Conservation (phyloP, 2,113 vertebrate species). For the cat (Felis catus) region DNA sequence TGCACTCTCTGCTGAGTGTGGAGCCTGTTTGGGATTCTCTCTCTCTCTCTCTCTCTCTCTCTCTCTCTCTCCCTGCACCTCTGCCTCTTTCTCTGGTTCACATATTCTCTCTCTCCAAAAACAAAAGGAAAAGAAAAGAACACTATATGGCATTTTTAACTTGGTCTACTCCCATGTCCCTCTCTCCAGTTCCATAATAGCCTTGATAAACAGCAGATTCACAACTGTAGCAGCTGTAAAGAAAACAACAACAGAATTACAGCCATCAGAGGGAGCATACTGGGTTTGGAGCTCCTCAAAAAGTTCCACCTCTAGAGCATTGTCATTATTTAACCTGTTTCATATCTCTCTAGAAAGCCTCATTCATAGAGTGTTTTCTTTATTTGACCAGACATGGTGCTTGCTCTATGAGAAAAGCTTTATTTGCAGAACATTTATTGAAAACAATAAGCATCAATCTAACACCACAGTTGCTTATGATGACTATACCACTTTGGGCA, state of each 20-base stretch:
- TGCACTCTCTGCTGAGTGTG: too few relatives aligned
- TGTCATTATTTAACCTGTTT: constrained; percentile 11
- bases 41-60: too few relatives aligned
- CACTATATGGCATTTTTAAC: neutral
- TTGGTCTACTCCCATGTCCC: neutral
- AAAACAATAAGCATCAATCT: neutral
- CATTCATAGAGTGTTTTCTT: neutral
- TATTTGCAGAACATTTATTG: neutral
- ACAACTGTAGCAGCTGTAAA: neutral
- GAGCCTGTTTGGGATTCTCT: too few relatives aligned
- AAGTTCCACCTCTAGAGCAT: neutral
- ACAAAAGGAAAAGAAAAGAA: neutral
- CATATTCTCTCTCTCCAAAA: too few relatives aligned
- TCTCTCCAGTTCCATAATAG: neutral
- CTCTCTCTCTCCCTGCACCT: too few relatives aligned
- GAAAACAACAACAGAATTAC: neutral
- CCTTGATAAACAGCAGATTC: neutral
- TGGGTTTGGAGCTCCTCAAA: neutral
- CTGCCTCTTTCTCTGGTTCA: too few relatives aligned
- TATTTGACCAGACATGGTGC: constrained; percentile 2
- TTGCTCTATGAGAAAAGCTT: constrained; percentile 20
- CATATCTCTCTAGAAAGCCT: neutral
- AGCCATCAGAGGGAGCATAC: neutral
- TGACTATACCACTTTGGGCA: neutral
- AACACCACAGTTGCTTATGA: neutral